Base-by-base conservation (phyloP, 2,113 vertebrate species). In the Dicerorhinus sumatrensis region DNA sequence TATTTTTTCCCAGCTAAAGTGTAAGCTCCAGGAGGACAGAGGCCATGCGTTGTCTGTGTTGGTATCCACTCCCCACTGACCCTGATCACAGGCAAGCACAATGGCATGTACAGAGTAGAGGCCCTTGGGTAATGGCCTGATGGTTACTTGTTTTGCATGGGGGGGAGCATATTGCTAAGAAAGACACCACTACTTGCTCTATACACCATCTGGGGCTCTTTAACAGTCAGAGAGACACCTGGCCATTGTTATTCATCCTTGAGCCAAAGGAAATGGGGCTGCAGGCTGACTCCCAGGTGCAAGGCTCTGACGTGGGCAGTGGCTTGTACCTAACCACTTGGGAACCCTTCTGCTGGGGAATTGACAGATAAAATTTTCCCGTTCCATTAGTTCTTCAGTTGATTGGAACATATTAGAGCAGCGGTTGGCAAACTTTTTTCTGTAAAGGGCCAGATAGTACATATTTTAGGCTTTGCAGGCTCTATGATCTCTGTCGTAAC, bases 371-470 rank as follows among this genome's bases (percentile, higher is more conserved):
- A 70, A 42, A 77, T 77, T 91, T 94, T 63, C 46, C 21, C 13
- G 12, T 73, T 58, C 39, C 17, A 23, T 70, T 70, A 51, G 36
- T 46, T 96, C 79, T 96, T 75, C n/a, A 48, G 18, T 6, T 56
- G 56, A 87, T 56, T 63, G 54, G 42, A 89, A 63, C 14, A 29
- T 54, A 8, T 86, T 48, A 95, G 83, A 60, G 11, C 25, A 95
- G 36, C 21, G 23, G 20, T 81, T 95, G 87, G 73, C 62, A 73
- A 86, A 31, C 29, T 27, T 73, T 88, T 72, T 77, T 72, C 77
- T 69, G 54, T 33, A 36, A 93, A 80, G 75, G 83, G 69, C 69
- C 84, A 95, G 83, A n/a, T 23, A 72, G 36, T 62, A 89, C 60
- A 84, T 77, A 90, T 42, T 84, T 89, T 36, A 89, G 84, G 39